A percentile compares a stretch with the other conserved stretches of the same genome.
Evolutionary conservation across 1,140 invertebrate genomes (phyloP).

Genomic region (Ceratina calcarata): DNA sequence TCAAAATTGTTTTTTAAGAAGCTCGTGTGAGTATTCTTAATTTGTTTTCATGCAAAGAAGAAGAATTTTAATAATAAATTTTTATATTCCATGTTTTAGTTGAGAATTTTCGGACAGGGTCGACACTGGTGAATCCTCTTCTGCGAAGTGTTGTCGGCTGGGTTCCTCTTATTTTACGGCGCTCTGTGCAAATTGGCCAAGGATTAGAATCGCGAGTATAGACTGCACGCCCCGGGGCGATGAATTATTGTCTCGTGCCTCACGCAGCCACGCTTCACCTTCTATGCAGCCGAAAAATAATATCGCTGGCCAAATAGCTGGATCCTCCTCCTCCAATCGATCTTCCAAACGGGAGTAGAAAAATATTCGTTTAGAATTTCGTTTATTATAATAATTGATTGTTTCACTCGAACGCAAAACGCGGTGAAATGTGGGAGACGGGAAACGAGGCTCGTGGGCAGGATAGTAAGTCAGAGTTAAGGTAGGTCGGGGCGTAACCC

Average conservation of each 20-base stretch:
- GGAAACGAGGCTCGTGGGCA: constrained; percentile 52
- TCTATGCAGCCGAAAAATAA: constrained; percentile 55
- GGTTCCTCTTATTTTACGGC: constrained; percentile 56
- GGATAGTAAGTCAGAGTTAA: constrained; percentile 74
- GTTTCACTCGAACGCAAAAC: no score
- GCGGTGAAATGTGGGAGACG: no score
- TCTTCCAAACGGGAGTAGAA: no score
- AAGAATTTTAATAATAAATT: no score
- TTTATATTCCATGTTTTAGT: no score
- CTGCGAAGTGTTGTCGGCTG: constrained; percentile 39
- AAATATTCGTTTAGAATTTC: no score
- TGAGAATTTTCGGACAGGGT: no score
- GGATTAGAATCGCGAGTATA: constrained; percentile 70
- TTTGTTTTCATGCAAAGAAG: no score
- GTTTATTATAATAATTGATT: no score
- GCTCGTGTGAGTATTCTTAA: no score
- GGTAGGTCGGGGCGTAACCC: constrained; percentile 78
- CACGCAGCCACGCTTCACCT: constrained; percentile 62
- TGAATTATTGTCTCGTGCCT: constrained; percentile 72
- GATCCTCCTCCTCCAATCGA: constrained; percentile 29
- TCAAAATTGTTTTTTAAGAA: no score
- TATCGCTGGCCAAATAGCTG: constrained; percentile 57
- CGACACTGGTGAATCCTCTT: constrained; percentile 38
- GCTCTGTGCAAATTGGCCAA: constrained; percentile 68
- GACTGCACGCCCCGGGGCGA: constrained; percentile 62